A percentile compares a stretch with the other conserved stretches of the same genome.
Evolutionary conservation across 2,888 invertebrate genomes (phyloP).

Genomic region (Tenthredo amoena): DNA sequence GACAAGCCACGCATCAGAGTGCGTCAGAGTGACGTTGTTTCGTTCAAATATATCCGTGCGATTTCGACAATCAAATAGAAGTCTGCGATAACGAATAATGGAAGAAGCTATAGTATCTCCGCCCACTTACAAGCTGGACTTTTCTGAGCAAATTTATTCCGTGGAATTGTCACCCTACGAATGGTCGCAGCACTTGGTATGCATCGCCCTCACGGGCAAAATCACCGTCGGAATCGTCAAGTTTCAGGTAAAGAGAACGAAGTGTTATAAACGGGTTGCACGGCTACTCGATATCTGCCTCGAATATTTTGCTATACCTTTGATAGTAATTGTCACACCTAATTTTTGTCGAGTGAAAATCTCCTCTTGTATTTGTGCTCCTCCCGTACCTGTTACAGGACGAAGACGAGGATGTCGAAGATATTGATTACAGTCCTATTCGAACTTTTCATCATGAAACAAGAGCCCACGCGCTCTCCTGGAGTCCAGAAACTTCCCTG

Average conservation of each 20-base stretch:
- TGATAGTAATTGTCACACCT: not conserved
- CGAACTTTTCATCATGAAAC: conserved; percentile 81
- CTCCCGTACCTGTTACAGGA: conserved; percentile 71
- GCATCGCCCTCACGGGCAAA: conserved; percentile 81
- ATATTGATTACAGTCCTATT: conserved; percentile 80
- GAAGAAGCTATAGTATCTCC: conserved; percentile 71
- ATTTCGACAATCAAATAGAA: not conserved
- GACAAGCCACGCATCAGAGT: not conserved
- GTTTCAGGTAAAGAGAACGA: conserved; percentile 79
- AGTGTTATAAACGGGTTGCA: not conserved
- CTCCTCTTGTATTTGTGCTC: not conserved
- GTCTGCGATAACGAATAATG: conserved; percentile 62
- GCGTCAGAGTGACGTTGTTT: not conserved
- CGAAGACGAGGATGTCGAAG: conserved; percentile 78
- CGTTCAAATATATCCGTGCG: not conserved
- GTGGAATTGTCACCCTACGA: conserved; percentile 83
- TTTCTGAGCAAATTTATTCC: conserved; percentile 80
- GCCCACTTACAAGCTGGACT: conserved; percentile 78
- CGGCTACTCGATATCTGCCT: not conserved
- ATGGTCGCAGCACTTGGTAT: conserved; percentile 83
- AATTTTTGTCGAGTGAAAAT: not conserved
- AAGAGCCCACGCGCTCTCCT: conserved; percentile 80
- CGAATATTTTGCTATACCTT: not conserved
- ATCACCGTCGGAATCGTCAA: conserved; percentile 81
- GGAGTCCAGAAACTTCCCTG: conserved; percentile 83